These are phyloP conservation scores for Leptopilina syphax DNA, from an alignment of 2,888 invertebrate genomes.

Conservation along the genomic window DNA sequence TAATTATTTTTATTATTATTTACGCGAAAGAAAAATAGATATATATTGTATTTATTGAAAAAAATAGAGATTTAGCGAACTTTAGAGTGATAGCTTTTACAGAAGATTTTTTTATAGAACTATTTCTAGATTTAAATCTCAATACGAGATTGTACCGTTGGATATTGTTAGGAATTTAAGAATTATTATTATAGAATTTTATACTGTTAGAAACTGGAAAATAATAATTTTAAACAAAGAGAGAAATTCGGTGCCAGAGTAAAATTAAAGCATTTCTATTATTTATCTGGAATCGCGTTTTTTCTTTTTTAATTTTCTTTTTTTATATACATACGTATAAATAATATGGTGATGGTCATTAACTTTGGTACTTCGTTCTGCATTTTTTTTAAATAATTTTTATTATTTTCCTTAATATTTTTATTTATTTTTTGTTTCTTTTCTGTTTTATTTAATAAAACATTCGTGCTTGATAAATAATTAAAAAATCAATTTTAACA, in stretches of 20 bases:
- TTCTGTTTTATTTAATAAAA: slow-evolving; percentile 34
- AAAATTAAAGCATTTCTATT: neutral
- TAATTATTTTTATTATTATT: slow-evolving; percentile 45
- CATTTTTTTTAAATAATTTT: slow-evolving; percentile 42
- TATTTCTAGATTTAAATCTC: slow-evolving; percentile 29
- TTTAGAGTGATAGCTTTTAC: slow-evolving; percentile 59
- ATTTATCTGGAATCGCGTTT: slow-evolving; percentile 39
- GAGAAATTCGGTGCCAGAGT: slow-evolving; percentile 18
- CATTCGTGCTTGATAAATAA: slow-evolving; percentile 31
- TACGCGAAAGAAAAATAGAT: slow-evolving; percentile 48
- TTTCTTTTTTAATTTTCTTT: slow-evolving; percentile 46
- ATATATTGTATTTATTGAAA: slow-evolving; percentile 63
- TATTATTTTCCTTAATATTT: slow-evolving; percentile 40
- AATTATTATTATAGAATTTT: slow-evolving; percentile 46
- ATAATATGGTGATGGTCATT: slow-evolving; percentile 62
- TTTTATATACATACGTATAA: slow-evolving; percentile 36
- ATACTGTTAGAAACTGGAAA: slow-evolving; percentile 42
- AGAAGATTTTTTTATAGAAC: slow-evolving; percentile 27
- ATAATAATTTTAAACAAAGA: neutral
- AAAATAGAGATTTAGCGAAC: slow-evolving; percentile 54
- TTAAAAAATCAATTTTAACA: slow-evolving; percentile 30
- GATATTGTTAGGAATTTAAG: slow-evolving; percentile 47
- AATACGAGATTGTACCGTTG: slow-evolving; percentile 44
- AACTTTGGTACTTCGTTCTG: slow-evolving; percentile 55
- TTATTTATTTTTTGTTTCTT: slow-evolving; percentile 44